phyloP scores from a whole-genome alignment of 2,888 invertebrate species.

The Orgyia antiqua region DNA sequence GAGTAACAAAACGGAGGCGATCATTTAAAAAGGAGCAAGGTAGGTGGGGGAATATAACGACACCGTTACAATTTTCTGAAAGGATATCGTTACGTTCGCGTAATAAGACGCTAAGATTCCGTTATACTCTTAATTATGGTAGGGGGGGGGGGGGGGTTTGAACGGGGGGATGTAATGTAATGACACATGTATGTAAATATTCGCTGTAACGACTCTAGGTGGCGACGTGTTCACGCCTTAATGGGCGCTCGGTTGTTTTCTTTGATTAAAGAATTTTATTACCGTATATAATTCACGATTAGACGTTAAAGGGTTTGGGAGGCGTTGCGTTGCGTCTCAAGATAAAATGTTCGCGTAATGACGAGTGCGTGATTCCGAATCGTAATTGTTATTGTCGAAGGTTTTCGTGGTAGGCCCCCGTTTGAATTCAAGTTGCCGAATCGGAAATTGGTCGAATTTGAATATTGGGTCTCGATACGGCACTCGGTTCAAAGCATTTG shows the following conservation, averaged over 20 bases:
- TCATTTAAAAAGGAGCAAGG: slow-evolving; percentile 52
- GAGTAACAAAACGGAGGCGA: slow-evolving; percentile 56
- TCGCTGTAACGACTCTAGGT: slow-evolving; percentile 70
- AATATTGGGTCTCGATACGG: slow-evolving; percentile 11
- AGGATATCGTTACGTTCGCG: slow-evolving; percentile 75
- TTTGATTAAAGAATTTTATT: slow-evolving; percentile 79
- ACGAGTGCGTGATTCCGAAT: slow-evolving; percentile 72
- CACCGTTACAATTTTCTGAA: slow-evolving; percentile 76
- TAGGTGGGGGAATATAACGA: slow-evolving; percentile 45
- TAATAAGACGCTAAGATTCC: slow-evolving; percentile 78
- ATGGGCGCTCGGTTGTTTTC: slow-evolving; percentile 74
- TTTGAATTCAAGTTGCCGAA: slow-evolving; percentile 32
- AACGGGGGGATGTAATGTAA: slow-evolving; percentile 49
- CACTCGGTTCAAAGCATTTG: slow-evolving; percentile 4
- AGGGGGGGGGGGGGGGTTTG: slow-evolving; percentile 20
- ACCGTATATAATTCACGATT: slow-evolving; percentile 76
- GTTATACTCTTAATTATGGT: slow-evolving; percentile 77
- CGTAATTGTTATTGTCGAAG: slow-evolving; percentile 64
- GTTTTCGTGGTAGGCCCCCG: slow-evolving; percentile 21
- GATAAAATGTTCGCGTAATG: slow-evolving; percentile 71
- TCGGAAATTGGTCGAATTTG: slow-evolving; percentile 16
- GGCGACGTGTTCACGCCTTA: slow-evolving; percentile 72
- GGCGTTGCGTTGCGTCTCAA: slow-evolving; percentile 47
- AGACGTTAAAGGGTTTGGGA: slow-evolving; percentile 68
- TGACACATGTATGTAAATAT: slow-evolving; percentile 79